These are phyloP conservation scores for Pongo pygmaeus DNA, from an alignment of 2,113 vertebrate species.

Conservation along the genomic window DNA sequence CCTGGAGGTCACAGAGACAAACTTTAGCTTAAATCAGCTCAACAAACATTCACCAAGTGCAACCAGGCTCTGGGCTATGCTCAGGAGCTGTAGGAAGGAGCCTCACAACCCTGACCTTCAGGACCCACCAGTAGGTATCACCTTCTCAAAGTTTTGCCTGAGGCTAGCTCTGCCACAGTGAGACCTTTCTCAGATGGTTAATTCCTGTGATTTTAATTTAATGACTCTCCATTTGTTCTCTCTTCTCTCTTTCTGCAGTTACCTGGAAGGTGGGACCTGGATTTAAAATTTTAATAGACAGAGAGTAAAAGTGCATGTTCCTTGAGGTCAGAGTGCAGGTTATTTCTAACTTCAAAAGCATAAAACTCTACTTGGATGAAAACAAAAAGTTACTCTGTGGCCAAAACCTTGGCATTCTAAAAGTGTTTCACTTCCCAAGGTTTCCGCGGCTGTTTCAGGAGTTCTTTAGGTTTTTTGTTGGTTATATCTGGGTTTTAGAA, in stretches of 20 bases:
- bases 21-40: neutral
- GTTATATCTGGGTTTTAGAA: neutral
- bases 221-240: neutral
- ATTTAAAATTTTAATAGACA: slow-evolving; percentile 16
- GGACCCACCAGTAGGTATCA: rapidly evolving
- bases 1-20: neutral
- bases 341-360: slow-evolving; percentile 17
- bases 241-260: neutral
- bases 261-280: neutral
- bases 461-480: neutral
- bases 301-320: neutral
- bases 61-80: neutral
- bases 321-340: neutral
- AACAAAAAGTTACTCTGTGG: neutral
- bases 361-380: neutral
- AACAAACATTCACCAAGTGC: neutral
- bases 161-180: neutral
- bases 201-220: neutral
- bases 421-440: neutral
- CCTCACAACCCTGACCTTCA: too few species aligned
- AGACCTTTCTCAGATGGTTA: neutral
- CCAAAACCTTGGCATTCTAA: neutral
- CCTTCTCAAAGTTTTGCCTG: neutral
- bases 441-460: neutral
- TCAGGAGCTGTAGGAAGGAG: neutral